Conservation (phyloP, 2,113 vertebrate genomes). For the Litocranius walleri region DNA sequence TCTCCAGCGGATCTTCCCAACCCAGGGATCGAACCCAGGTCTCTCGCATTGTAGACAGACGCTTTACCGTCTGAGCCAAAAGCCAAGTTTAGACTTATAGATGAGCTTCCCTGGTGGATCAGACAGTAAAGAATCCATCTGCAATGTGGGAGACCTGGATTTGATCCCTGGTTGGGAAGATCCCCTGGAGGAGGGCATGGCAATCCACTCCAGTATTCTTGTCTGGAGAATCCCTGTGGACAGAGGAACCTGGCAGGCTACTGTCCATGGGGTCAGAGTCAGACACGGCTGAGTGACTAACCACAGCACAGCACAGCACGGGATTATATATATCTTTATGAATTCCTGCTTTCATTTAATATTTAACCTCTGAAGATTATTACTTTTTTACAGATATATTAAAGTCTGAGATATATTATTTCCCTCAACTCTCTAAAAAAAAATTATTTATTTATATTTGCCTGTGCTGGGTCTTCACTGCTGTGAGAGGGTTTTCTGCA, state of each 20-base stretch:
- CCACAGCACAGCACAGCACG: accelerated
- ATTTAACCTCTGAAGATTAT: background rate
- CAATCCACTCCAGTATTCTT: background rate
- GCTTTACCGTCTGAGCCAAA: too few species aligned
- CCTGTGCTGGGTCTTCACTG: background rate
- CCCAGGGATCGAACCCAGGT: too few species aligned
- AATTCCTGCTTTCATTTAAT: background rate
- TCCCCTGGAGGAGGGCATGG: background rate
- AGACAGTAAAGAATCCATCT: background rate
- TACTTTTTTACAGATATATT: background rate
- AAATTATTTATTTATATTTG: background rate
- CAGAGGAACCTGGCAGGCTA: background rate
- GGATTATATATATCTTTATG: background rate
- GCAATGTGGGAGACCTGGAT: background rate
- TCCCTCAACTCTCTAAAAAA: background rate
- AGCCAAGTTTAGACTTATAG: background rate
- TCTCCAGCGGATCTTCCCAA: too few species aligned
- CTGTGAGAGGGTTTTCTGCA: background rate
- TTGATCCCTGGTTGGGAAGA: background rate
- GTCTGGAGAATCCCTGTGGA: background rate
- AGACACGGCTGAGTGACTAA: background rate
- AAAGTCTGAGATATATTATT: background rate
- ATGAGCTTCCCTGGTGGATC: background rate
- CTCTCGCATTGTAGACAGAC: too few species aligned
- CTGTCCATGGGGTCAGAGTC: background rate